Conservation (phyloP, 2,113 vertebrate species). For the Loxodonta africana region DNA sequence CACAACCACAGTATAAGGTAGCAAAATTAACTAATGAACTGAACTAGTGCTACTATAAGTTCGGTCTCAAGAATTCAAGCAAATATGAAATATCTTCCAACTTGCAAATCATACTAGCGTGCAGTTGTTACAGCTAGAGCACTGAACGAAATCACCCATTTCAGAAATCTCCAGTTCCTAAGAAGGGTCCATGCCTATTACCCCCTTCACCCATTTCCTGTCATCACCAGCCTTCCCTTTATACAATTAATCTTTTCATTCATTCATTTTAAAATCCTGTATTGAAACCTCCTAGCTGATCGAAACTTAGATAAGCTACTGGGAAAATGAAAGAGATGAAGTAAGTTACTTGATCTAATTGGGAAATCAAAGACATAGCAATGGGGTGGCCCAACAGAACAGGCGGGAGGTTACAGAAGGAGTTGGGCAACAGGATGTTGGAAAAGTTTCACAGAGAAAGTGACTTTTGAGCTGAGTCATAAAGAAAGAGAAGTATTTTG, state of each 20-base stretch:
- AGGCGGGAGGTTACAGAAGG: neutral
- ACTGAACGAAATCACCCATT: neutral
- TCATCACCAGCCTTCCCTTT: neutral
- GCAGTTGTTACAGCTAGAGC: neutral
- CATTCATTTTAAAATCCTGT: neutral
- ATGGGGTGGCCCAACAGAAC: neutral
- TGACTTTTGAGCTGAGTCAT: neutral
- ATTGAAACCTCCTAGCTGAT: neutral
- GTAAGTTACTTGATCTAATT: constrained; percentile 5
- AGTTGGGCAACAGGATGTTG: neutral
- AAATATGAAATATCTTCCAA: neutral
- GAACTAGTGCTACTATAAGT: neutral
- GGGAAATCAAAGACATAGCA: constrained; percentile 26
- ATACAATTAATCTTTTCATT: neutral
- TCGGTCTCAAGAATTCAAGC: neutral
- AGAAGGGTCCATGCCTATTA: neutral
- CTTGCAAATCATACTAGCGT: neutral
- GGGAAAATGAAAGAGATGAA: neutral
- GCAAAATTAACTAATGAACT: neutral
- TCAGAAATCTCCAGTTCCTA: neutral
- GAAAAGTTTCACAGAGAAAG: neutral
- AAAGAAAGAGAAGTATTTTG: neutral
- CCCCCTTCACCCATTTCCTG: neutral
- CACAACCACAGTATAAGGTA: neutral
- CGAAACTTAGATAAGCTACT: neutral